Evolutionary conservation across 2,113 vertebrate genomes (phyloP).

Genomic region (Vulpes ferrilata): DNA sequence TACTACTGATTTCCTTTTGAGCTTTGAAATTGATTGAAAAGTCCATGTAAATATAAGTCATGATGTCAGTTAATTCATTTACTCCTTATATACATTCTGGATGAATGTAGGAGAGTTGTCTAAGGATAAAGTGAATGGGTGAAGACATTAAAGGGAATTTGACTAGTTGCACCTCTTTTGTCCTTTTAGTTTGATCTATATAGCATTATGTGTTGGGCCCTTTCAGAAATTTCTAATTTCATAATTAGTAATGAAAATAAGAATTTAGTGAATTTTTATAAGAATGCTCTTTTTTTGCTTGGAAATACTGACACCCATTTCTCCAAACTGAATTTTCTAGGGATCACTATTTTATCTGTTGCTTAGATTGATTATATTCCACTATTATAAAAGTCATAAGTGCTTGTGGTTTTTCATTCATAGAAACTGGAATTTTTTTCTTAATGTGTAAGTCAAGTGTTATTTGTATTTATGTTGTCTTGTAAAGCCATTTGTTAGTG

Average conservation of each 20-base stretch:
- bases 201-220: not conserved
- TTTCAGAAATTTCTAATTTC: constrained; percentile 46
- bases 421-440: not conserved
- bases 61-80: constrained; percentile 44
- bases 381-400: constrained; percentile 16
- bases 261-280: constrained; percentile 55
- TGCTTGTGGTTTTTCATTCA: constrained; percentile 55
- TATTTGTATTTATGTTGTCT: not conserved
- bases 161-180: not conserved
- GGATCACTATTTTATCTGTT: not conserved
- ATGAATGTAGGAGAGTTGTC: constrained; percentile 1
- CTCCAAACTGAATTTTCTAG: constrained; percentile 9
- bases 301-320: constrained; percentile 9
- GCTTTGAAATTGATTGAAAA: constrained; percentile 64
- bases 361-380: not conserved
- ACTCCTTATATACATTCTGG: constrained; percentile 32
- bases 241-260: constrained; percentile 54
- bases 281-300: not conserved
- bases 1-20: constrained; percentile 58
- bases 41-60: constrained; percentile 19
- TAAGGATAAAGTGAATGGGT: constrained; percentile 29
- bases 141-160: constrained; percentile 3
- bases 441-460: constrained; percentile 1
- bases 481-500: constrained; percentile 23
- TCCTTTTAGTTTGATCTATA: not conserved